Evolutionary conservation across 2,113 vertebrate genomes (phyloP), one percentile per base, ranked within the genome.

Genomic region (Cyprinus carpio): DNA sequence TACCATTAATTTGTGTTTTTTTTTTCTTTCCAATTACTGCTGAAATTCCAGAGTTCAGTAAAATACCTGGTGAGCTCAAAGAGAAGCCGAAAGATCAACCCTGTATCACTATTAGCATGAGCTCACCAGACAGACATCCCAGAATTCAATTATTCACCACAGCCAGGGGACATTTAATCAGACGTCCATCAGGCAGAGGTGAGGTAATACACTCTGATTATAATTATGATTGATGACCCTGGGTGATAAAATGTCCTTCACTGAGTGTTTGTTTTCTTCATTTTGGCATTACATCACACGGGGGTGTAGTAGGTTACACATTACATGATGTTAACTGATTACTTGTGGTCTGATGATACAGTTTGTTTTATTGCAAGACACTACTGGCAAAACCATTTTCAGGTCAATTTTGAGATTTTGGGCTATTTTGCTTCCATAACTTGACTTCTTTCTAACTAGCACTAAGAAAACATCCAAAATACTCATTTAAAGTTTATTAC

Each of bases 121-220:
- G 85, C 71, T 87, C 86, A 69, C 86, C 82, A 84, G 84, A 81
- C 87, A 88, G 27, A 85, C 80, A 64, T 85, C 27, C 64, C 87
- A 85, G 81, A 75, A 75, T 89, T 92, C 82, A 91, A 83, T 88
- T 85, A 83, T 87, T 84, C 81, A 86, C 83, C 76, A 80, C 88
- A 88, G 87, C 86, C 67, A 87, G 81, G 56, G 87, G 84, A 91
- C 91, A 91, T 92, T 91, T 89, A 90, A 89, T 90, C 89, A 88
- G 89, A 16, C 65, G 40, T 88, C 87, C 85, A 92, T 91, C 88
- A 81, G 84, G 80, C 88, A 86, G 86, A 90, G 90, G 85, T 91
- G 88, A 91, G 87, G 85, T 91, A 89, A 92, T 89, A 90, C 86
- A 89, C 87, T 91, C 83, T 86, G 90, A 90, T 90, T 88, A 86